Evolutionary conservation across 1,140 invertebrate species (phyloP).

Genomic region (Hyles euphorbiae): DNA sequence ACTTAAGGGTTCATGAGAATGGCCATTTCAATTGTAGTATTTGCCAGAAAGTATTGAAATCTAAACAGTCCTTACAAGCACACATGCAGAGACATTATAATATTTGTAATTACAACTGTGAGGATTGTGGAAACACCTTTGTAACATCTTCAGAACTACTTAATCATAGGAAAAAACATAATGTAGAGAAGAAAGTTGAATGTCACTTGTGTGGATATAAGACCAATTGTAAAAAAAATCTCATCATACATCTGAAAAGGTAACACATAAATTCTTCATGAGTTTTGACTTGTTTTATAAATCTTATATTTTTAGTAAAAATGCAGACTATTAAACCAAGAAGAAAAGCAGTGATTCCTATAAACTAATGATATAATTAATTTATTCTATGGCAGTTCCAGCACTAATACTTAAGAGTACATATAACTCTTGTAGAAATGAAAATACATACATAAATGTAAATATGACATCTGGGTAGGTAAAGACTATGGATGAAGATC

Average conservation of each 20-base stretch:
- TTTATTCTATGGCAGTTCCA: too few species aligned
- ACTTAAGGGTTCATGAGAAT: constrained; percentile 58
- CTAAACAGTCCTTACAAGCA: constrained; percentile 51
- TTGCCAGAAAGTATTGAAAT: constrained; percentile 62
- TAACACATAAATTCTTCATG: constrained; percentile 13
- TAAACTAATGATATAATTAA: too few species aligned
- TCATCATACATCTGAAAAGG: constrained; percentile 67
- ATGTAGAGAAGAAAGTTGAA: constrained; percentile 46
- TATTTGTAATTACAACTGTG: constrained; percentile 68
- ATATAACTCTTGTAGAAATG: too few species aligned
- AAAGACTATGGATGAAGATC: too few species aligned
- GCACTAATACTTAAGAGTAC: too few species aligned
- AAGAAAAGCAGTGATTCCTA: too few species aligned
- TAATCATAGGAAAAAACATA: constrained; percentile 67
- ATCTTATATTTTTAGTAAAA: too few species aligned
- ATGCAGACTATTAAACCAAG: too few species aligned
- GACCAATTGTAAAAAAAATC: constrained; percentile 68
- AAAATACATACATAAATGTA: too few species aligned
- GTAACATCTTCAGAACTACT: constrained; percentile 62
- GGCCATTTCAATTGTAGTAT: constrained; percentile 47
- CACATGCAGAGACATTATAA: constrained; percentile 70
- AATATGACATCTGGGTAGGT: too few species aligned
- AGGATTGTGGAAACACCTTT: constrained; percentile 69
- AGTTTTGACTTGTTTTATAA: not conserved
- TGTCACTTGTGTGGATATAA: constrained; percentile 72